These are phyloP conservation scores for Lophura nycthemera DNA, from an alignment of 2,113 vertebrate genomes.

Conservation along the genomic window DNA sequence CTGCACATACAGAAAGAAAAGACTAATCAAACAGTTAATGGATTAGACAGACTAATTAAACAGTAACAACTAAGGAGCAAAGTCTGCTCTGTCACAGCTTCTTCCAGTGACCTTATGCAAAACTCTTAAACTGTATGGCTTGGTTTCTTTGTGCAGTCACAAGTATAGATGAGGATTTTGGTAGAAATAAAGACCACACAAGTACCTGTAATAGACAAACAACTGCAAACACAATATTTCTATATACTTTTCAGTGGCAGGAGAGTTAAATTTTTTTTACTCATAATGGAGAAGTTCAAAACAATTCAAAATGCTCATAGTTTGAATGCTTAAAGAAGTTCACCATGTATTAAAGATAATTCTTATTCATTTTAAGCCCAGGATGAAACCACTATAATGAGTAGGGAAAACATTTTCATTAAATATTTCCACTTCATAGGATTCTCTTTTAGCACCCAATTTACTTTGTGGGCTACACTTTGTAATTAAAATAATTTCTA, in stretches of 20 bases:
- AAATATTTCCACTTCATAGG: constrained; percentile 2
- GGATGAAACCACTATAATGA: background rate
- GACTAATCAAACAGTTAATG: background rate
- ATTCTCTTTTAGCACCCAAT: background rate
- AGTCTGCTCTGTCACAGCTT: background rate
- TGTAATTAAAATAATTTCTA: background rate
- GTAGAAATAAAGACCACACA: background rate
- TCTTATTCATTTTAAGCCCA: background rate
- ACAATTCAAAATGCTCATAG: background rate
- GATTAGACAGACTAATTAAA: background rate
- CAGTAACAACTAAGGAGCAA: background rate
- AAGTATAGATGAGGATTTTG: background rate
- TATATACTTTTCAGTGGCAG: background rate
- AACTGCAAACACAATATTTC: background rate
- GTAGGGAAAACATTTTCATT: background rate
- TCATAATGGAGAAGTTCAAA: background rate
- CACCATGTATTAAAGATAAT: background rate
- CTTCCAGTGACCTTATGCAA: background rate
- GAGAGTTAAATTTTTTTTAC: background rate
- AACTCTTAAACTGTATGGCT: background rate
- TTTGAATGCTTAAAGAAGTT: background rate
- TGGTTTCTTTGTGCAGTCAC: background rate
- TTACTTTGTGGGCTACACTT: background rate
- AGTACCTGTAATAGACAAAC: background rate
- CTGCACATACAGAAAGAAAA: background rate